Conservation (phyloP, 2,888 invertebrate species). For the Aspidiotus rigidus region DNA sequence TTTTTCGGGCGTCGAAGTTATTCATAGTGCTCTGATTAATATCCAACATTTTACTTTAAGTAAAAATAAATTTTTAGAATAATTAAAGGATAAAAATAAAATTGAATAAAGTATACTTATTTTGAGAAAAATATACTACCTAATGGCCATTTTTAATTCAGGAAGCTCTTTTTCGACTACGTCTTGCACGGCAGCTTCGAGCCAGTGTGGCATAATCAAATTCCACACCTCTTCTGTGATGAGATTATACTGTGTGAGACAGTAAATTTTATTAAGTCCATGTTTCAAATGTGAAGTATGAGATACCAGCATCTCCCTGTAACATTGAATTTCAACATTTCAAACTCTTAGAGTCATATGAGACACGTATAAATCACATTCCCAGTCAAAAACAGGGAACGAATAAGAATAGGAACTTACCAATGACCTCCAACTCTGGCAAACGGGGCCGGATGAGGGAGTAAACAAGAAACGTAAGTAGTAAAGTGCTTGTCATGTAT, state of each 20-base stretch:
- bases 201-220: constrained; percentile 97
- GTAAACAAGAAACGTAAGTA: constrained; percentile 82
- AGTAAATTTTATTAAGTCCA: constrained; percentile 86
- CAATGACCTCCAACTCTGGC: constrained; percentile 93
- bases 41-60: constrained; percentile 83
- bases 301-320: constrained; percentile 72
- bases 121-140: constrained; percentile 44
- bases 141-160: constrained; percentile 70
- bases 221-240: constrained; percentile 96
- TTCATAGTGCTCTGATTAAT: constrained; percentile 58
- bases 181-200: constrained; percentile 91
- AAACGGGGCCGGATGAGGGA: constrained; percentile 94
- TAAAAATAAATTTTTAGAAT: constrained; percentile 1
- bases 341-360: not conserved
- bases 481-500: constrained; percentile 76
- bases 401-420: constrained; percentile 43
- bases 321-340: constrained; percentile 34
- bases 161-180: constrained; percentile 78
- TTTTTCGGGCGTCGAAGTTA: constrained; percentile 85
- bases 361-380: not conserved
- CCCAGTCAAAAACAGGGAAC: not conserved
- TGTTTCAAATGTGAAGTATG: constrained; percentile 87
- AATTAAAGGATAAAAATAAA: not conserved
- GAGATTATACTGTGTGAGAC: constrained; percentile 94
- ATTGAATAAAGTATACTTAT: not conserved